Evolutionary conservation across 2,797 vertebrate genomes (phyloP).

Genomic region (Gymnoscopelus braueri): DNA sequence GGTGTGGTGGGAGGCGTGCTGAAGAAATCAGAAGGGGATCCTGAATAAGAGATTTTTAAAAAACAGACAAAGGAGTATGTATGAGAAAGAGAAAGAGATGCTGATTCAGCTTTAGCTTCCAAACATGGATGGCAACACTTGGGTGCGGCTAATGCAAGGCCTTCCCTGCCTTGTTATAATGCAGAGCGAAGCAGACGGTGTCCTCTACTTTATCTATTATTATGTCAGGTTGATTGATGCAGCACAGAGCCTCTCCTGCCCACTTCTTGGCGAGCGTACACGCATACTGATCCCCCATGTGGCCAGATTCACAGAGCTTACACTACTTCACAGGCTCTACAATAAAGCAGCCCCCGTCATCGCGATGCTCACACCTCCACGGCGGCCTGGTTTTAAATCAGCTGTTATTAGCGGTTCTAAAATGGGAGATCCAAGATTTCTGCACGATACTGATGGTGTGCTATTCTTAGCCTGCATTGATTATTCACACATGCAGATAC

Average conservation of each 20-base stretch:
- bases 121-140: conserved; percentile 9
- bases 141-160: conserved; percentile 22
- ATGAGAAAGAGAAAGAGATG: not conserved
- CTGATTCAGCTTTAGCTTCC: conserved; percentile 7
- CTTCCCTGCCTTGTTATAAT: not conserved
- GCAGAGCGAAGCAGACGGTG: conserved; percentile 44
- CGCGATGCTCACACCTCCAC: conserved; percentile 1
- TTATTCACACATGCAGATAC: not conserved
- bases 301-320: conserved; percentile 45
- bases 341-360: conserved; percentile 34
- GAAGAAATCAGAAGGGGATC: conserved; percentile 80
- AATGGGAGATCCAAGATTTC: not conserved
- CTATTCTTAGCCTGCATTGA: not conserved
- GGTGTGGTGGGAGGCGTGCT: conserved; percentile 79
- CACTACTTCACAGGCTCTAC: conserved; percentile 28
- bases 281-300: conserved; percentile 42
- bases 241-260: conserved; percentile 66
- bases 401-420: not conserved
- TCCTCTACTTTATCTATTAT: conserved; percentile 53
- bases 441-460: not conserved
- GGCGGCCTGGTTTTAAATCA: too few relatives aligned
- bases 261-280: conserved; percentile 41
- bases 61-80: not conserved
- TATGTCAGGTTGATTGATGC: conserved; percentile 52
- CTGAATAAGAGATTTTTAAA: conserved; percentile 47